A percentile compares a stretch with the other conserved stretches of the same genome.
Evolutionary conservation across 2,797 vertebrate species (phyloP).

Genomic region (Myotis pilosus): DNA sequence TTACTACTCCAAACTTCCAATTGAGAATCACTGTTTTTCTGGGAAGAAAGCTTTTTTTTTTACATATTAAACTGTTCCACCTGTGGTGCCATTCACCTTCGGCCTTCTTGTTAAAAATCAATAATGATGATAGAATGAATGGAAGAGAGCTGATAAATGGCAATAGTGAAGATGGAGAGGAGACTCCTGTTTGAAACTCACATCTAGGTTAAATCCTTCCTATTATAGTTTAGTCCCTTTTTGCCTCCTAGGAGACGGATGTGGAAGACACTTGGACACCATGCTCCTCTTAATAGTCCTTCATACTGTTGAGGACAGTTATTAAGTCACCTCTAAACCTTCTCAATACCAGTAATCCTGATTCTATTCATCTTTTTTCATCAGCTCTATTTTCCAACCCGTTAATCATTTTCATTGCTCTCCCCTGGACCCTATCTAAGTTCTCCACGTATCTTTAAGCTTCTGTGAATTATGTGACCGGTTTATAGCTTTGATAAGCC

Average conservation of each 20-base stretch:
- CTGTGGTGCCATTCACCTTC: neutral
- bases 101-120: conserved; percentile 32
- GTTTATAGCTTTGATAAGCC: conserved; percentile 78
- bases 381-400: conserved; percentile 70
- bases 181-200: conserved; percentile 1
- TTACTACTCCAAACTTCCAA: neutral
- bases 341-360: conserved; percentile 63
- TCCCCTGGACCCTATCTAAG: conserved; percentile 75
- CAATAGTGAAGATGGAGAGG: neutral
- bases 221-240: neutral
- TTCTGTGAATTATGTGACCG: conserved; percentile 77
- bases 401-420: conserved; percentile 79
- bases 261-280: conserved; percentile 39
- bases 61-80: neutral
- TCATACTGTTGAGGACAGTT: conserved; percentile 63
- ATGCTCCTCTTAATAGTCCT: conserved; percentile 60
- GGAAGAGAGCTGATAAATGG: neutral
- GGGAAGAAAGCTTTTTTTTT: conserved; percentile 3
- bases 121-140: neutral
- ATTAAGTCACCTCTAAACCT: conserved; percentile 74
- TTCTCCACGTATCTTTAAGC: conserved; percentile 78
- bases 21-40: neutral
- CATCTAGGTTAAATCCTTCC: neutral
- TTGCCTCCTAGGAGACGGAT: neutral
- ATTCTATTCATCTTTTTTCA: conserved; percentile 74